Conservation (phyloP, 1,140 invertebrate genomes). For the Heliconius hewitsoni region DNA sequence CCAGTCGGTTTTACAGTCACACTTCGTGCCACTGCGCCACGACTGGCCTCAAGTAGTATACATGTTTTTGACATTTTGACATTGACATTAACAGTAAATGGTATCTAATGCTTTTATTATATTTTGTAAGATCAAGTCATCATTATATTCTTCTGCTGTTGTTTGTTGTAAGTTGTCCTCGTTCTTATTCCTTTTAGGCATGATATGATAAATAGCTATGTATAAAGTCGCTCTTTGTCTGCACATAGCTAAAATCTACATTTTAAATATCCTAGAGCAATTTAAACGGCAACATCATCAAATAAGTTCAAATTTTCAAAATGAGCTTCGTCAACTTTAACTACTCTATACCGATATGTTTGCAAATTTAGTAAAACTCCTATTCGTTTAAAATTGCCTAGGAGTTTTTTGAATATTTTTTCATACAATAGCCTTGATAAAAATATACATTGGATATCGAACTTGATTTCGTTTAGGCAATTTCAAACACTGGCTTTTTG, state of each 20-base stretch:
- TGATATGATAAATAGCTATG: not conserved
- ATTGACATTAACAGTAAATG: too few relatives aligned
- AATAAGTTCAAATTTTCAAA: constrained; percentile 6
- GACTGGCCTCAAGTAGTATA: too few relatives aligned
- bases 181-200: not conserved
- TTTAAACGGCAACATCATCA: not conserved
- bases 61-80: too few relatives aligned
- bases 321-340: not conserved
- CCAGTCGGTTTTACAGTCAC: too few relatives aligned
- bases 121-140: too few relatives aligned
- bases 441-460: constrained; percentile 11
- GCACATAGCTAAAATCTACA: not conserved
- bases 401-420: not conserved
- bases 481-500: constrained; percentile 13
- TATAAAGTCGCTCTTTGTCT: not conserved
- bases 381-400: constrained; percentile 8
- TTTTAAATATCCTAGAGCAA: not conserved
- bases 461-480: constrained; percentile 15
- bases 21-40: too few relatives aligned
- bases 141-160: too few relatives aligned
- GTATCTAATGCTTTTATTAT: too few relatives aligned
- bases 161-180: too few relatives aligned
- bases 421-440: constrained; percentile 9
- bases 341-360: not conserved
- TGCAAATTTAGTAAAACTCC: not conserved